phyloP scores from a whole-genome alignment of 1,140 invertebrate species.

The Euwallacea fornicatus region DNA sequence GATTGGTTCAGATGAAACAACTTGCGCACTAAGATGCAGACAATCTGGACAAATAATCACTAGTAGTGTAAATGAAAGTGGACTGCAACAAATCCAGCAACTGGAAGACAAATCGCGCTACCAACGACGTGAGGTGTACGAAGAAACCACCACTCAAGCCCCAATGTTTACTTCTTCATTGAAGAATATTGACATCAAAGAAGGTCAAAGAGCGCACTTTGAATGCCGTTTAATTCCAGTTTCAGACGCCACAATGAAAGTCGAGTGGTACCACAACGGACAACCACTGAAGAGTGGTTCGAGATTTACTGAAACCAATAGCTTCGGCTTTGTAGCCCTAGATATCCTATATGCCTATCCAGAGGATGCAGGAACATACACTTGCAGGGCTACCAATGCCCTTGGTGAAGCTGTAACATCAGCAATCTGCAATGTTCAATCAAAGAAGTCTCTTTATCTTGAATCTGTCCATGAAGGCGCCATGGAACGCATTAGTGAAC shows the following conservation, averaged over 20 bases:
- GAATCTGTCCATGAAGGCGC: conserved; percentile 85
- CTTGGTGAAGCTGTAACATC: conserved; percentile 86
- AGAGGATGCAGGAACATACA: conserved; percentile 90
- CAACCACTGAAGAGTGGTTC: conserved; percentile 84
- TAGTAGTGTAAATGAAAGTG: conserved; percentile 80
- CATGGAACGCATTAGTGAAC: conserved; percentile 74
- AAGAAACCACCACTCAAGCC: conserved; percentile 84
- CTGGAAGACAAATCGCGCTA: conserved; percentile 81
- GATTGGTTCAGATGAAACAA: conserved; percentile 83
- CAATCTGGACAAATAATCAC: conserved; percentile 79
- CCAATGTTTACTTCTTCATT: conserved; percentile 89
- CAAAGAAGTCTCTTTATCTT: conserved; percentile 82
- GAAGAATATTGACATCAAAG: conserved; percentile 89
- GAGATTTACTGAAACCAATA: conserved; percentile 88
- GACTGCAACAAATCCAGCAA: conserved; percentile 83
- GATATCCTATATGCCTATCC: conserved; percentile 90
- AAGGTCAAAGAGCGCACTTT: conserved; percentile 94
- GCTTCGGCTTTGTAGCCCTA: conserved; percentile 91
- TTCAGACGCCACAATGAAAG: conserved; percentile 93
- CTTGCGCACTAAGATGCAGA: conserved; percentile 69
- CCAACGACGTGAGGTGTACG: conserved; percentile 69
- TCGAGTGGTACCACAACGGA: conserved; percentile 98
- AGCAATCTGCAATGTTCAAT: conserved; percentile 74
- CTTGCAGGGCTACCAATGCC: conserved; percentile 83
- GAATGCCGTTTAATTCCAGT: conserved; percentile 95